A percentile compares a stretch with the other conserved stretches of the same genome.
Conservation (phyloP, 2,113 vertebrate genomes). For the Psammodynastes pulverulentus region DNA sequence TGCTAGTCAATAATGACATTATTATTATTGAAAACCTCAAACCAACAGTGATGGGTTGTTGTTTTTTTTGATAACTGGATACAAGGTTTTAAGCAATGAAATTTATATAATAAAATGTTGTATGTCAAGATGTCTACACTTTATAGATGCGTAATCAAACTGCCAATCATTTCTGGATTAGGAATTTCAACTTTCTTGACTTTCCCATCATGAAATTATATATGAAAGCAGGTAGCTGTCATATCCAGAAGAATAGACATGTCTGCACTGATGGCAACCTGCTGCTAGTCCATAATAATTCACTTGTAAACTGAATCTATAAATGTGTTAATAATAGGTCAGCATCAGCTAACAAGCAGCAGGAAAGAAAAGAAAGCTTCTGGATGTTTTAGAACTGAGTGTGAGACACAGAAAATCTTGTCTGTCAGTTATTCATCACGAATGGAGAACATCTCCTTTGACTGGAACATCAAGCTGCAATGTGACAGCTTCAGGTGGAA, state of each 20-base stretch:
- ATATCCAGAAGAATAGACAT: neutral
- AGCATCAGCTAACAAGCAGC: constrained; percentile 38
- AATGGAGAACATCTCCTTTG: constrained; percentile 46
- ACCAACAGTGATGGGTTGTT: neutral
- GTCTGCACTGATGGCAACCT: constrained; percentile 26
- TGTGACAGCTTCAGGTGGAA: constrained; percentile 66
- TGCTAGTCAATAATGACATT: neutral
- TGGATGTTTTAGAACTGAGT: constrained; percentile 49
- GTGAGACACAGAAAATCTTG: constrained; percentile 57
- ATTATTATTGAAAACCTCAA: neutral
- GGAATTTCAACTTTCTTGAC: constrained; percentile 12
- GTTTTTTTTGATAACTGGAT: neutral
- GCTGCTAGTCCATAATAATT: constrained; percentile 14
- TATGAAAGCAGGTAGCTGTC: constrained; percentile 34
- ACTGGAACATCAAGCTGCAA: constrained; percentile 59
- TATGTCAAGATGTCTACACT: neutral
- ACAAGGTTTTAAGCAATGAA: neutral
- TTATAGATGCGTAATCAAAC: neutral
- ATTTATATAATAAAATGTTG: neutral
- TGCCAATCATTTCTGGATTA: constrained; percentile 11
- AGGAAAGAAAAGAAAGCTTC: constrained; percentile 38
- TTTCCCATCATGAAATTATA: constrained; percentile 20
- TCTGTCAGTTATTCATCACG: constrained; percentile 67
- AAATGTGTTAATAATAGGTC: constrained; percentile 49
- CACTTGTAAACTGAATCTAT: neutral